Conservation (phyloP, 1,140 invertebrate genomes). For the Cryptotermes secundus region DNA sequence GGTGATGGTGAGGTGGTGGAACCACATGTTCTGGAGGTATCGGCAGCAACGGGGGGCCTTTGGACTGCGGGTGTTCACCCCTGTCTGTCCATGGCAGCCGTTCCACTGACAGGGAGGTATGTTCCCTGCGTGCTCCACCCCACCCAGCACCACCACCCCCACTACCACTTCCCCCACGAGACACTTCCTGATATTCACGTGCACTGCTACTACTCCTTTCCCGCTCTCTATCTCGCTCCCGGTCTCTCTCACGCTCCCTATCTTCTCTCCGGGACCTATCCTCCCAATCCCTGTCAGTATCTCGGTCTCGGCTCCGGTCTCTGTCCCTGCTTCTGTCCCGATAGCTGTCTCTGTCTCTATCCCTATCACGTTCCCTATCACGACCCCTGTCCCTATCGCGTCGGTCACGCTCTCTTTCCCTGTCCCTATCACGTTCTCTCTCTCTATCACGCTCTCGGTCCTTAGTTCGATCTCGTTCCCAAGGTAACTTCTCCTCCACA, state of each 20-base stretch:
- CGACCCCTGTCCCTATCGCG: constrained; percentile 51
- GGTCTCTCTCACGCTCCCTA: constrained; percentile 46
- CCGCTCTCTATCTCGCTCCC: constrained; percentile 40
- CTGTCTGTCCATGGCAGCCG: neutral
- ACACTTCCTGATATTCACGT: constrained; percentile 37
- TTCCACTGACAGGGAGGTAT: neutral
- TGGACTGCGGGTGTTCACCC: neutral
- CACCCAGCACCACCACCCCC: constrained; percentile 27
- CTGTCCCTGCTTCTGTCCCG: constrained; percentile 47
- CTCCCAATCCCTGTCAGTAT: constrained; percentile 35
- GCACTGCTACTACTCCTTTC: constrained; percentile 38
- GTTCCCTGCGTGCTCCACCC: constrained; percentile 25
- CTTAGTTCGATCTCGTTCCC: constrained; percentile 40
- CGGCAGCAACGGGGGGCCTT: constrained; percentile 14
- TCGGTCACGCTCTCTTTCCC: constrained; percentile 46
- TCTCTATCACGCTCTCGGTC: constrained; percentile 40
- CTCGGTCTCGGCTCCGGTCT: constrained; percentile 37
- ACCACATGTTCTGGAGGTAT: constrained; percentile 21
- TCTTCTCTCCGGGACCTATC: constrained; percentile 47
- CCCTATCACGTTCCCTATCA: constrained; percentile 50
- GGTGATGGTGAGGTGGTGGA: constrained; percentile 7
- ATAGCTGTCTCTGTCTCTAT: constrained; percentile 50
- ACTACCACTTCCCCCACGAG: constrained; percentile 29
- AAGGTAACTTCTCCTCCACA: constrained; percentile 36
- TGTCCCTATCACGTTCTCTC: constrained; percentile 41